A percentile compares a stretch with the other conserved stretches of the same genome.
Conservation (phyloP, 1,140 invertebrate genomes). For the Sesamia nonagrioides region DNA sequence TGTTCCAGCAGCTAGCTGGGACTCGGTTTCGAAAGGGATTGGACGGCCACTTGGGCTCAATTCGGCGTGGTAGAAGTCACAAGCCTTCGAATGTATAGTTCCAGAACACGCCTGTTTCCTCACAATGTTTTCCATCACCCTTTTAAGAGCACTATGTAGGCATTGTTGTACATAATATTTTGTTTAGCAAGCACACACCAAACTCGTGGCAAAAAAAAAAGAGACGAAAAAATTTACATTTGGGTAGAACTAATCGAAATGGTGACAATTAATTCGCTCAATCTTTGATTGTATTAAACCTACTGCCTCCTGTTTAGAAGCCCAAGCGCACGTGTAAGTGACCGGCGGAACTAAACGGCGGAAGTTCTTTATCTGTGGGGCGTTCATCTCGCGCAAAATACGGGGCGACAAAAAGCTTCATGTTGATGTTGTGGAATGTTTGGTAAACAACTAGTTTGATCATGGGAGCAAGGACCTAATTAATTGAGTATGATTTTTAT, state of each 20-base stretch:
- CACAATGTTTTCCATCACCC: too few relatives aligned
- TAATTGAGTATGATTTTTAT: background rate
- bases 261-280: background rate
- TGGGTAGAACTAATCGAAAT: too few relatives aligned
- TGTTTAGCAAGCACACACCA: too few relatives aligned
- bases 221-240: too few relatives aligned
- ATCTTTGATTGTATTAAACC: background rate
- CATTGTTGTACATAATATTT: background rate
- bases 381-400: conserved; percentile 64
- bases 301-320: background rate
- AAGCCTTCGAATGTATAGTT: too few relatives aligned
- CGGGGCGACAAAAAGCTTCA: background rate
- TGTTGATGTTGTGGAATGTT: background rate
- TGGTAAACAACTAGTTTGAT: conserved; percentile 21
- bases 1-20: too few relatives aligned
- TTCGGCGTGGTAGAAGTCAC: too few relatives aligned
- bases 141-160: background rate
- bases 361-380: conserved; percentile 74
- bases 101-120: too few relatives aligned
- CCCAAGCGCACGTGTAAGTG: conserved; percentile 51
- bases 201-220: too few relatives aligned
- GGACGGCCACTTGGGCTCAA: too few relatives aligned
- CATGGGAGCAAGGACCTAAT: background rate
- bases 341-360: conserved; percentile 70
- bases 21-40: too few relatives aligned